phyloP scores from a whole-genome alignment of 1,140 invertebrate genomes.

The Riptortus pedestris region DNA sequence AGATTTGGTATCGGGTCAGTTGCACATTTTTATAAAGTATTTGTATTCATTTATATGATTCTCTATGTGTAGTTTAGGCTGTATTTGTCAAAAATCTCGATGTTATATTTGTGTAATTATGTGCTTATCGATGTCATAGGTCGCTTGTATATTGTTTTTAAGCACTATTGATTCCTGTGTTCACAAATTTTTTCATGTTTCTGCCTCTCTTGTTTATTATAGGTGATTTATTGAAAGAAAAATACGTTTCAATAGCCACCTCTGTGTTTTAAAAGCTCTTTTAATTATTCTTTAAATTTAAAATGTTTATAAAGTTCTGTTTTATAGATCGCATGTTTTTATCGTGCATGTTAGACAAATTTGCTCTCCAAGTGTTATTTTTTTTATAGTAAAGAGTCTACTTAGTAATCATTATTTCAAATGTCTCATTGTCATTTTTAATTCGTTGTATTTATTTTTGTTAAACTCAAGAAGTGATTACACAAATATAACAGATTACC shows the following conservation, averaged over 20 bases:
- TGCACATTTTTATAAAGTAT: conserved; percentile 4
- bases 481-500: conserved; percentile 20
- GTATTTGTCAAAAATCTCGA: conserved; percentile 9
- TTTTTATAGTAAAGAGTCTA: neutral
- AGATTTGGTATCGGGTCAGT: conserved; percentile 3
- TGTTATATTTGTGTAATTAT: conserved; percentile 20
- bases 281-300: neutral
- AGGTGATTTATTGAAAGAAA: neutral
- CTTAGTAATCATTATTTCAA: neutral
- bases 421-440: neutral
- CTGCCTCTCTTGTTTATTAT: conserved; percentile 7
- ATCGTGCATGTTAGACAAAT: conserved; percentile 8
- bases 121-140: conserved; percentile 19
- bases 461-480: neutral
- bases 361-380: conserved; percentile 5
- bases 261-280: conserved; percentile 1
- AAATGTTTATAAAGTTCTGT: neutral
- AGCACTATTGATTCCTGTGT: conserved; percentile 17
- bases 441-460: neutral
- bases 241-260: neutral
- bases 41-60: conserved; percentile 15
- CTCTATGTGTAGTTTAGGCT: conserved; percentile 21
- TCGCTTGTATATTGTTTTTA: conserved; percentile 19
- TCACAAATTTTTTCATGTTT: conserved; percentile 11
- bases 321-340: conserved; percentile 12